phyloP scores from a whole-genome alignment of 1,140 invertebrate genomes.

The Scylla paramamosain region DNA sequence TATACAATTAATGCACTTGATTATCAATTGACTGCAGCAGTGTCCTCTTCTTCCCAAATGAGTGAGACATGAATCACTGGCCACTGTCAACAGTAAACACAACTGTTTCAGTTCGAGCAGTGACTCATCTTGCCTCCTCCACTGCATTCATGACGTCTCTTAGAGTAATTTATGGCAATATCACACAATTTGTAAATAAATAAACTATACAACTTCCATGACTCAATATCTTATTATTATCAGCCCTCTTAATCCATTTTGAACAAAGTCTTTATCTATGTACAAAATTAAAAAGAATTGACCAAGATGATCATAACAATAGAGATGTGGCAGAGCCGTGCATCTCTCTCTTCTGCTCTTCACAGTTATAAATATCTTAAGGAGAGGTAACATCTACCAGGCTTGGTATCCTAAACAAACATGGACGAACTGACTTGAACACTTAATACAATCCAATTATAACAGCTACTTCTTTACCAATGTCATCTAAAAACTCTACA shows the following conservation, averaged over 20 bases:
- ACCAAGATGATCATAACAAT: slow-evolving; percentile 50
- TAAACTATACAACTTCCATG: slow-evolving; percentile 72
- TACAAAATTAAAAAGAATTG: slow-evolving; percentile 56
- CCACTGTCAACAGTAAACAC: slow-evolving; percentile 31
- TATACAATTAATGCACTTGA: slow-evolving; percentile 61
- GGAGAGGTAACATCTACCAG: slow-evolving; percentile 66
- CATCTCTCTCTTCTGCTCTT: slow-evolving; percentile 48
- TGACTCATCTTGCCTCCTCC: neutral
- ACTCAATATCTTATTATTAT: slow-evolving; percentile 61
- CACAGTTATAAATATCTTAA: slow-evolving; percentile 57
- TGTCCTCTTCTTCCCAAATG: neutral
- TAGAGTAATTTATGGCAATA: slow-evolving; percentile 70
- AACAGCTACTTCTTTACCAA: slow-evolving; percentile 35
- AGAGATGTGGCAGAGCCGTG: slow-evolving; percentile 6
- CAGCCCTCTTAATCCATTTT: slow-evolving; percentile 50
- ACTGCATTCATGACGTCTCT: slow-evolving; percentile 43
- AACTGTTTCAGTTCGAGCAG: neutral
- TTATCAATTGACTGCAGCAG: slow-evolving; percentile 36
- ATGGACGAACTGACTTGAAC: slow-evolving; percentile 71
- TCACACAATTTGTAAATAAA: slow-evolving; percentile 72
- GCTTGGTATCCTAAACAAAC: slow-evolving; percentile 66
- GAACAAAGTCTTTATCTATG: slow-evolving; percentile 51
- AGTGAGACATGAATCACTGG: slow-evolving; percentile 17
- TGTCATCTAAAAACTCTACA: slow-evolving; percentile 53
- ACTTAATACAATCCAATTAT: slow-evolving; percentile 55